Evolutionary conservation across 2,113 vertebrate genomes (phyloP), one percentile per base, ranked within the genome.

Genomic region (Anolis carolinensis): DNA sequence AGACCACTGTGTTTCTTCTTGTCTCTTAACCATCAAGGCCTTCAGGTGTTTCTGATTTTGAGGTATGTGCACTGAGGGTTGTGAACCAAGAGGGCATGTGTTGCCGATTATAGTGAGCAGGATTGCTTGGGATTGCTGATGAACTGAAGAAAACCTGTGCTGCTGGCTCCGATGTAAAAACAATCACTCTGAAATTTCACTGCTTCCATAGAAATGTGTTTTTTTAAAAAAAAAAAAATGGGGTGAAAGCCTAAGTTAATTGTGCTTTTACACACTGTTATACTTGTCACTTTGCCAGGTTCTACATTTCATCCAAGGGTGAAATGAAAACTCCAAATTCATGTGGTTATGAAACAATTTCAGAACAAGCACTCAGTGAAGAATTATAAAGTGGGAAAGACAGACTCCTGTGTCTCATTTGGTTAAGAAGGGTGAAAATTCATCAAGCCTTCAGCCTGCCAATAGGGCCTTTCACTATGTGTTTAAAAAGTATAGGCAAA

Each of bases 221-320:
- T 87, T 84, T 44, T 77, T 30, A 3, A 50, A 76, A 52, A n/a
- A n/a, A n/a, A 84, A 93, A 92, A 87, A 95, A 94, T 92, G 90
- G 92, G 93, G 87, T 92, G 78, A 91, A 89, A 95, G 93, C 86
- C 90, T 88, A 94, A 95, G 91, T 95, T 96, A 96, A 95, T 95
- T 96, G 95, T 96, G 91, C 94, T 96, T 96, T 96, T 94, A 94
- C 92, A 92, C 92, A 91, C 91, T 95, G 93, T 94, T 96, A 94
- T 92, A 91, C 91, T 97, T 96, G 95, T 95, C 94, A 85, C 48
- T 0, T 7, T 95, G 95, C 95, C 95, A 96, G 91, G 50, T 89
- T 91, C 94, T 88, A 95, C 95, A 94, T 95, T 95, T 96, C 92
- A 86, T 92, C 93, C 86, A 92, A 93, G 91, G 88, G 91, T 93